Evolutionary conservation across 92 coral and sea anemone species (phyloP), one percentile per base, ranked within the genome.

Genomic region (Bergia puertoricense): DNA sequence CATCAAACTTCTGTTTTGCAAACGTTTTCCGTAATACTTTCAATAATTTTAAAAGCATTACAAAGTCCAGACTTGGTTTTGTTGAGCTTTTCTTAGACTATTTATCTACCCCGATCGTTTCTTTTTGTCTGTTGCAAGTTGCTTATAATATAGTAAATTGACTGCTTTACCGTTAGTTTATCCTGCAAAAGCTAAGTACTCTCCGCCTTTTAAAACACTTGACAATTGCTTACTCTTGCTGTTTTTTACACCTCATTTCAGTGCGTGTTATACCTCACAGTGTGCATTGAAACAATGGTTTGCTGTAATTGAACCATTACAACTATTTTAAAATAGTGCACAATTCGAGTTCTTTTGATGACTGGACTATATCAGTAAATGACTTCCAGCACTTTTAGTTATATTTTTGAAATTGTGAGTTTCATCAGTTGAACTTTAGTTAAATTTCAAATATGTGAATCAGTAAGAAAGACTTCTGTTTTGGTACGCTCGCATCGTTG

Each of bases 181-280:
- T 20, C 36, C 36, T 1, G 10, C 38, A 68, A 68, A 68, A 68
- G 37, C 69, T 4, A 57, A 62, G 30, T 23, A 15, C 30, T 62
- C 18, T 20, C 86, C 75, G 76, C 86, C 75, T 20, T 81, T 66
- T 81, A 0, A 81, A 81, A 42, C 75, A 81, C 86, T 82, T 44
- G 76, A 65, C 8, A 37, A 2, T 43, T 82, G 86, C 76, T 82
- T 82, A 82, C 62, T 30, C 18, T 41, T 8, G 45, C 50, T 57
- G 50, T 48, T 68, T 23, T 80, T 57, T 23, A 6, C 37, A 57
- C 65, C 72, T 38, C 85, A 39, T 80, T 80, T 80, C 85, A 80
- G 85, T 57, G 18, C 56, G 40, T 56, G 30, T 18, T 20, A 6
- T 13, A 18, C 22, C 59, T 79, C 62, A 79, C 68, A 11, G 68